Evolutionary conservation across 2,888 invertebrate genomes (phyloP).

Genomic region (Drosophila nigritarsus): DNA sequence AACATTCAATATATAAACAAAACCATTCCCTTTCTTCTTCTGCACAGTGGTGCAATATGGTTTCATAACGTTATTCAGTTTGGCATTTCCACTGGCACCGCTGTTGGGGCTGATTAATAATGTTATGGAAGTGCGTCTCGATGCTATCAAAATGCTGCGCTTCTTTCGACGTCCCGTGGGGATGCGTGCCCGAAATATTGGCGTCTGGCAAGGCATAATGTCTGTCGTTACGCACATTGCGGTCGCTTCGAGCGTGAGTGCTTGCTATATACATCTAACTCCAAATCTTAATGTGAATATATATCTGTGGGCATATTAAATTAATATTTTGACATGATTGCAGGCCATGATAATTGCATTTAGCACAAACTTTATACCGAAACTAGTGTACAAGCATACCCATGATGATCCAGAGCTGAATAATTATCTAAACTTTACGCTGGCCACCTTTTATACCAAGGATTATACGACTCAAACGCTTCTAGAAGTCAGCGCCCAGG

Average conservation of each 20-base stretch:
- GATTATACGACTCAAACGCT: conserved; percentile 86
- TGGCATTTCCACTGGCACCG: conserved; percentile 94
- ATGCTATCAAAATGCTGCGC: conserved; percentile 92
- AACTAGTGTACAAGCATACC: conserved; percentile 88
- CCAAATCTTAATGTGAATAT: not conserved
- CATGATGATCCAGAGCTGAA: conserved; percentile 86
- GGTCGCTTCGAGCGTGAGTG: conserved; percentile 91
- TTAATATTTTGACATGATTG: conserved; percentile 31
- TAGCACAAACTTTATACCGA: conserved; percentile 93
- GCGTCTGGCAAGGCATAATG: conserved; percentile 92
- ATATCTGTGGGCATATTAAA: not conserved
- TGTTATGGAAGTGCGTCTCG: conserved; percentile 92
- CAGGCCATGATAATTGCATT: conserved; percentile 93
- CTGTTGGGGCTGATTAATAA: conserved; percentile 93
- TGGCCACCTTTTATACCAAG: conserved; percentile 88
- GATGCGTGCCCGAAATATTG: conserved; percentile 90
- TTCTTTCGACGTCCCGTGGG: conserved; percentile 91
- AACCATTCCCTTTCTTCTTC: not conserved
- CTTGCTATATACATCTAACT: not conserved
- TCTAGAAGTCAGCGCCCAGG: conserved; percentile 75
- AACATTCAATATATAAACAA: too few relatives aligned
- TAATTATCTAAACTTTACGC: conserved; percentile 89
- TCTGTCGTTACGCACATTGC: conserved; percentile 90
- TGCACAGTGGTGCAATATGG: conserved; percentile 92
- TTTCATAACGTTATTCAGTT: conserved; percentile 93